Base-by-base conservation (phyloP, 2,797 vertebrate species). In the Lacerta agilis region DNA sequence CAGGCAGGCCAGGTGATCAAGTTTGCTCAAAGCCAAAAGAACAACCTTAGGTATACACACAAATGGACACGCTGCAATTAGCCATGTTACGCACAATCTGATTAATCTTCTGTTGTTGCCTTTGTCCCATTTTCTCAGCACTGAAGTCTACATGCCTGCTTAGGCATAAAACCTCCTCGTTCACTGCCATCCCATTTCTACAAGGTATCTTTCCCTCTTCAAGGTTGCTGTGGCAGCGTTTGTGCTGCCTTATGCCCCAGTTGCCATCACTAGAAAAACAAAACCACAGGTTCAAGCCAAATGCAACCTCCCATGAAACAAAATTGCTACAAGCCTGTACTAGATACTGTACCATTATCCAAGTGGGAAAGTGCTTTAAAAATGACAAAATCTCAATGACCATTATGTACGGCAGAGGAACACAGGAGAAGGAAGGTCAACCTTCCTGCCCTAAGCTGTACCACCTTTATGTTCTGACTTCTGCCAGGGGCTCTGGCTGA, bases 391-490 rank as follows among this genome's bases (percentile, higher is more conserved):
- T 0, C 20, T 49, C 27, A 8, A 66, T 43, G 0, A 45, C 4
- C 3, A 43, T 58, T 8, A 0, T n/a, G 58, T 1, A 64, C 3
- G 0, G 11, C 76, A 0, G 64, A 25, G 20, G 7, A 11, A 67
- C 6, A 82, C n/a, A 67, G 23, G 41, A n/a, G 33, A 11, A 25
- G 18, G 33, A 11, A 25, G 18, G 27, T 45, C 49, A 9, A 76
- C 20, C n/a, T 55, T 55, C 49, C 49, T 55, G 41, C 41, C 41
- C 41, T 41, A 43, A 43, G 41, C 5, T 43, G 49, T 55, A 55
- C 49, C 49, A 55, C 49, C 49, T 15, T 55, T 13, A 55, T 55
- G 49, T 55, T 55, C 49, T 55, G 49, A 55, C 49, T 55, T 55
- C 49, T 55, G 3, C 49, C 49, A 55, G 49, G 49, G 13, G 13